Percentiles rank a stretch among this genome's conserved stretches.
phyloP scores from a whole-genome alignment of 2,888 invertebrate genomes.

The Pachycephus smyrnensis region DNA sequence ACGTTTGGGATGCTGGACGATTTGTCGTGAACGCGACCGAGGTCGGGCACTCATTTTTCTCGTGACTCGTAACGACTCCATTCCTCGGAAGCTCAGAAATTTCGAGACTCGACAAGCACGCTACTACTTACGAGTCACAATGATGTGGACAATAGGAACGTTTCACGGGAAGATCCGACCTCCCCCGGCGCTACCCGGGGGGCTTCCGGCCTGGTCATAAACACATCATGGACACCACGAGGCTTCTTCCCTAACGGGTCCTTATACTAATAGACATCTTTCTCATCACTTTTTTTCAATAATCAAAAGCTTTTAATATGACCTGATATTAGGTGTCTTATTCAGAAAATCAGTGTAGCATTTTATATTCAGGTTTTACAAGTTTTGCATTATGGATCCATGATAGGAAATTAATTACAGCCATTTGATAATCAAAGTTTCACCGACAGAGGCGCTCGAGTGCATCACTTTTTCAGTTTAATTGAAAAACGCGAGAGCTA shows the following conservation, averaged over 20 bases:
- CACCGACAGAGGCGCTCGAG: not conserved
- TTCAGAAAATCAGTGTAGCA: not conserved
- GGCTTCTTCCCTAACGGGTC: not conserved
- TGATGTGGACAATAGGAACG: conserved; percentile 50
- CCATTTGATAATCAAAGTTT: not conserved
- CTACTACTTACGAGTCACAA: conserved; percentile 57
- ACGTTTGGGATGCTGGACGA: conserved; percentile 1
- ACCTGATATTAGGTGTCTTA: too few relatives aligned
- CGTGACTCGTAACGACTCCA: conserved; percentile 12
- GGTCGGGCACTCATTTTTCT: conserved; percentile 25
- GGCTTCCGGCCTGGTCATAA: conserved; percentile 54
- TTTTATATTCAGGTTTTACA: not conserved
- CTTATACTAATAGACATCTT: not conserved
- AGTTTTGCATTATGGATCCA: not conserved
- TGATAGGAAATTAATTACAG: not conserved
- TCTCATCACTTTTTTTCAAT: not conserved
- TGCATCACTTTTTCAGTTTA: not conserved
- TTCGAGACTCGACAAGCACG: conserved; percentile 33
- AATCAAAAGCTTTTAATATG: not conserved
- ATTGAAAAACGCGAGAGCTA: not conserved
- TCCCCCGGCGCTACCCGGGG: conserved; percentile 49
- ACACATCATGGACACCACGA: conserved; percentile 48
- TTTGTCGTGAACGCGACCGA: conserved; percentile 1
- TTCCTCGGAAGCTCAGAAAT: conserved; percentile 37
- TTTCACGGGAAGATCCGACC: conserved; percentile 55